These are phyloP conservation scores for Podargus strigoides DNA, from an alignment of 2,797 vertebrate genomes.

Conservation along the genomic window DNA sequence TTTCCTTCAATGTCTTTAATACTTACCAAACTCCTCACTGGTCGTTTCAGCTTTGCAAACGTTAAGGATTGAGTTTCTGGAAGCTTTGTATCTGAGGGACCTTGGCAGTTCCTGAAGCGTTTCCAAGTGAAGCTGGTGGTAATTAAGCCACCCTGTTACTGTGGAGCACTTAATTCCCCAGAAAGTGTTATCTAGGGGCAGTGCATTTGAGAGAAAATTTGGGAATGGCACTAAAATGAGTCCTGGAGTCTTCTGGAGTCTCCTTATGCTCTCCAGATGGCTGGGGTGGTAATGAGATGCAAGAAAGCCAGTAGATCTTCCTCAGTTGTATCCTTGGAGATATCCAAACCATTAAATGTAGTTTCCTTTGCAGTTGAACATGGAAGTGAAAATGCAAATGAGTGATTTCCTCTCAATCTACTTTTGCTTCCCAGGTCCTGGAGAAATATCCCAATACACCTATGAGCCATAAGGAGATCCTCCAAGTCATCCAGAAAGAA, in stretches of 20 bases:
- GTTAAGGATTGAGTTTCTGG: rapidly evolving
- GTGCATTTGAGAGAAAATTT: too few relatives aligned
- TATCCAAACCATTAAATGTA: rapidly evolving
- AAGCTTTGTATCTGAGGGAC: not conserved
- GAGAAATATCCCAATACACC: constrained; percentile 98
- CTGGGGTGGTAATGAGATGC: rapidly evolving
- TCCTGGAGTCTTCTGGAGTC: not conserved
- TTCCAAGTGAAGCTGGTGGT: not conserved
- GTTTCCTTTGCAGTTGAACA: rapidly evolving
- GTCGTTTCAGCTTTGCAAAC: not conserved
- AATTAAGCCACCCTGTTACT: not conserved
- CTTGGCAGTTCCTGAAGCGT: rapidly evolving
- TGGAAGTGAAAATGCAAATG: not conserved
- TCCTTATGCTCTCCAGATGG: not conserved
- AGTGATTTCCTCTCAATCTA: constrained; percentile 4
- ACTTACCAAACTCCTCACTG: rapidly evolving
- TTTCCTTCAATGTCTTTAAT: rapidly evolving
- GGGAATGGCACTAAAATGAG: not conserved
- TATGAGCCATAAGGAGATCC: constrained; percentile 99
- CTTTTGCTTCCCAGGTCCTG: constrained; percentile 83
- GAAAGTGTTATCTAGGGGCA: not conserved
- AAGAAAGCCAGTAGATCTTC: too few relatives aligned
- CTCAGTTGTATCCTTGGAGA: not conserved
- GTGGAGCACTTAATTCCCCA: not conserved
- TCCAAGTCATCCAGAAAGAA: constrained; percentile 97